Conservation (phyloP, 2,888 invertebrate genomes). For the Platycnemis pennipes region DNA sequence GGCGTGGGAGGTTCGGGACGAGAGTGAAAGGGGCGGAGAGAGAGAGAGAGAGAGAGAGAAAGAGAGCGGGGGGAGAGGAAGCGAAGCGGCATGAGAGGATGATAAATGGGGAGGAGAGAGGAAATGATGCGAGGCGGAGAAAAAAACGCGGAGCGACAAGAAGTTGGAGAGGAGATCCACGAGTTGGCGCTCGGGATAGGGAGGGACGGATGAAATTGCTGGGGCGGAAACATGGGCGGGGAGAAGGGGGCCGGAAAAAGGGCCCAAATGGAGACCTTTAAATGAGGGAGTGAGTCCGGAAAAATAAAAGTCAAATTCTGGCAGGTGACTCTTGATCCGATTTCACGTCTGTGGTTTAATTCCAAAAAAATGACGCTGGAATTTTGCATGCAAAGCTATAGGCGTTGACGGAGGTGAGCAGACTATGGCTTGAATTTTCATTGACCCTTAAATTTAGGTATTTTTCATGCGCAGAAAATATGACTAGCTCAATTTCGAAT, state of each 20-base stretch:
- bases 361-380: no score
- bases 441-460: no score
- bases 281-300: no score
- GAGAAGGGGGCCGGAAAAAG: not conserved
- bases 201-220: not conserved
- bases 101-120: not conserved
- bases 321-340: no score
- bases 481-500: no score
- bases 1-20: not conserved
- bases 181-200: not conserved
- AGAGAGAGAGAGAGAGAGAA: not conserved
- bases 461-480: no score
- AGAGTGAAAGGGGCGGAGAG: not conserved
- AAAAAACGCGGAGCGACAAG: not conserved
- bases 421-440: no score
- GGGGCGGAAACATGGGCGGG: not conserved
- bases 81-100: not conserved
- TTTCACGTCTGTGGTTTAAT: no score
- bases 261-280: no score
- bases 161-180: not conserved
- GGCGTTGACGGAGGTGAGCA: no score
- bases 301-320: no score
- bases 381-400: no score
- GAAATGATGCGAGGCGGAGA: not conserved
- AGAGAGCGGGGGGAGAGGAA: not conserved